Base-by-base conservation (phyloP, 2,888 invertebrate species). In the Hermaeophaga mercurialis region DNA sequence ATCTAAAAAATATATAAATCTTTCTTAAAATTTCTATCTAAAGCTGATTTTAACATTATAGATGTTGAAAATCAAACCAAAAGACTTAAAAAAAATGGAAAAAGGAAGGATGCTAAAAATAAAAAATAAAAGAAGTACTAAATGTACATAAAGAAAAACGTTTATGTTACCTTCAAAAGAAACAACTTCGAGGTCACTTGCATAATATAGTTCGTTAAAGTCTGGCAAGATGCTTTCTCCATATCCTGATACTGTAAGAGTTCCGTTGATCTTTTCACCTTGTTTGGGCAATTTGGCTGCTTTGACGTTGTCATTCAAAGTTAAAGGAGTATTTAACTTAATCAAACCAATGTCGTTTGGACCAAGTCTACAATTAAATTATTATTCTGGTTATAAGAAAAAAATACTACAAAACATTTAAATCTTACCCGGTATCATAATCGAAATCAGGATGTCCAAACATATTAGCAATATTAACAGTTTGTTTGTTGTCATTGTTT, bases 1-100 rank as follows among this genome's bases (percentile, higher is more conserved):
- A 19, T 81, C 81, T 81, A 4, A 5, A 43, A 34, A 1, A 11
- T 11, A 33, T 5, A 33, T 2, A 34, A 11, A 34, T 7, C 9
- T 22, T 5, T 5, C 22, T 22, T 22, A 22, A 22, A 31, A 4
- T n/a, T n/a, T 3, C n/a, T n/a, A n/a, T n/a, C n/a, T n/a, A n/a
- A n/a, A n/a, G n/a, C n/a, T n/a, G n/a, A n/a, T n/a, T n/a, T 9
- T 3, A n/a, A n/a, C n/a, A n/a, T n/a, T n/a, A n/a, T n/a, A n/a
- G n/a, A n/a, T n/a, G n/a, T n/a, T n/a, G n/a, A n/a, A n/a, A n/a
- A n/a, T n/a, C n/a, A n/a, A n/a, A n/a, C n/a, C n/a, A n/a, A n/a
- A n/a, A n/a, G n/a, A n/a, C n/a, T n/a, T n/a, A n/a, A n/a, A n/a
- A n/a, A n/a, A n/a, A n/a, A n/a, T n/a, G n/a, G n/a, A n/a, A n/a